These are phyloP conservation scores for Papilio dardanus DNA, from an alignment of 1,140 invertebrate genomes.

Conservation along the genomic window DNA sequence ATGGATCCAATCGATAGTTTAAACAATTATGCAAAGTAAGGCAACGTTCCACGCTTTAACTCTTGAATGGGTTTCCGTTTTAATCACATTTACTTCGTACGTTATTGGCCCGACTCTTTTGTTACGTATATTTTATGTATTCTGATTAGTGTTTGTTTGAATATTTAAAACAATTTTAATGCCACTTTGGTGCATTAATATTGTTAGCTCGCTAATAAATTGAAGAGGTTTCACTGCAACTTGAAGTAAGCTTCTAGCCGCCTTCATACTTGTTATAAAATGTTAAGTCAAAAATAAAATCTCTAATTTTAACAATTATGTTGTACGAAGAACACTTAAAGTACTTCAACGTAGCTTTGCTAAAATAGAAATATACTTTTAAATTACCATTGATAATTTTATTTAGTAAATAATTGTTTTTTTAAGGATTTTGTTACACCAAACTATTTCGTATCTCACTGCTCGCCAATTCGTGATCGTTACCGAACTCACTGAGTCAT, in stretches of 20 bases:
- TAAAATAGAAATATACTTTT: no score
- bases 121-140: background rate
- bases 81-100: constrained; percentile 11
- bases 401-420: background rate
- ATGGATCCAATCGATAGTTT: constrained; percentile 12
- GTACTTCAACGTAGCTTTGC: no score
- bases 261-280: no score
- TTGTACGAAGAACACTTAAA: no score
- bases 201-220: background rate
- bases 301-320: no score
- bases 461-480: background rate
- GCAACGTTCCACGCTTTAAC: constrained; percentile 16
- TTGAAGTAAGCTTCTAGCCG: no score
- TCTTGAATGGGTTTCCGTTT: background rate
- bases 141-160: background rate
- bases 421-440: background rate
- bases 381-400: background rate
- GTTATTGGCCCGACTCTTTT: constrained; percentile 5
- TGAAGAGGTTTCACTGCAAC: no score
- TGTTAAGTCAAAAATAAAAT: no score
- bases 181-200: no score
- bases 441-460: background rate
- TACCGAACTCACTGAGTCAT: background rate
- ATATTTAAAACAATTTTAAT: background rate
- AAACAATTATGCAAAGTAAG: constrained; percentile 16